Conservation (phyloP, 1,140 invertebrate genomes). For the Neomicropteryx cornuta region DNA sequence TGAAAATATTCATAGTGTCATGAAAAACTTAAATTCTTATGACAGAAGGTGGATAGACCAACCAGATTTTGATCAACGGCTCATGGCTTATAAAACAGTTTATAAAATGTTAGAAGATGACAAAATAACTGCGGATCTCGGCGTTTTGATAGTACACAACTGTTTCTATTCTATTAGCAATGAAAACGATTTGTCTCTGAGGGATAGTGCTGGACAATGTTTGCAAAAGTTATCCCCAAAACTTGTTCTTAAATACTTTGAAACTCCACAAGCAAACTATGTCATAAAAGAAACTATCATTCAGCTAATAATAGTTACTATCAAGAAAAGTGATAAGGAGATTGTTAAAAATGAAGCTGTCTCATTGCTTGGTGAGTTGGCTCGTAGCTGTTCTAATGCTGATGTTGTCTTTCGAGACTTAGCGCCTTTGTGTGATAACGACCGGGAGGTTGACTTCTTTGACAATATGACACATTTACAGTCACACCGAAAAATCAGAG, state of each 20-base stretch:
- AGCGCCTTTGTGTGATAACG: conserved; percentile 53
- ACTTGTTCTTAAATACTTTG: conserved; percentile 41
- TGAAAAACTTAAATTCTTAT: conserved; percentile 73
- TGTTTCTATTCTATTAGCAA: conserved; percentile 67
- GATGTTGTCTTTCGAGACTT: conserved; percentile 70
- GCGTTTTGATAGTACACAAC: conserved; percentile 67
- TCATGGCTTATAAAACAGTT: conserved; percentile 61
- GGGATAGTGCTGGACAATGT: conserved; percentile 65
- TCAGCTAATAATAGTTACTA: conserved; percentile 51
- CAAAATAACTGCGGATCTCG: conserved; percentile 50
- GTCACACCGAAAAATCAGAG: conserved; percentile 68
- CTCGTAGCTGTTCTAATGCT: conserved; percentile 53
- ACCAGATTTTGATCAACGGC: conserved; percentile 74
- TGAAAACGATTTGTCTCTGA: conserved; percentile 72
- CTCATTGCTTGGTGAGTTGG: conserved; percentile 59
- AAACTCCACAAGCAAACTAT: conserved; percentile 42
- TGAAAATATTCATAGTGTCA: conserved; percentile 33
- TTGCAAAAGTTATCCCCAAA: conserved; percentile 53
- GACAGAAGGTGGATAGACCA: conserved; percentile 81
- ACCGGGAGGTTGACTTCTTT: conserved; percentile 88
- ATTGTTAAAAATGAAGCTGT: conserved; percentile 64
- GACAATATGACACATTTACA: conserved; percentile 86
- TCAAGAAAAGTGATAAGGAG: conserved; percentile 53
- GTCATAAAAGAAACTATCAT: conserved; percentile 65
- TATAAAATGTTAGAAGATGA: conserved; percentile 43